Base-by-base conservation (phyloP, 2,888 invertebrate species). In the Xestia ashworthii region DNA sequence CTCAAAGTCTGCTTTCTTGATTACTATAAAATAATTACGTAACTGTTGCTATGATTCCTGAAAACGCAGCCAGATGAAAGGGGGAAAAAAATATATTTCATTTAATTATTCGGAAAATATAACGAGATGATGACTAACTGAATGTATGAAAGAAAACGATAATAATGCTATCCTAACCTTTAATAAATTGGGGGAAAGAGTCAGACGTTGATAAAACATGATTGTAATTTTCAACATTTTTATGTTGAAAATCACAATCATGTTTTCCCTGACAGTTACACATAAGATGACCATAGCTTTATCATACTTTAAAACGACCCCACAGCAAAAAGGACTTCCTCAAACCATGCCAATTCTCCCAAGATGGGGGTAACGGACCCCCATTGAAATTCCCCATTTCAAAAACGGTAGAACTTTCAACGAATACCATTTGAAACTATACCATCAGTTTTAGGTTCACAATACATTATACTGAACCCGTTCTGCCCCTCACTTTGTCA, bases 401-500 rank as follows among this genome's bases (percentile, higher is more conserved):
- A 46, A 83, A 78, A 71, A 38, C 46, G 25, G 19, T 14, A 38
- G 14, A 70, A 60, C 32, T 69, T 50, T 53, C 38, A 38, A 66
- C 53, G 25, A 41, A 72, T 58, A 64, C 66, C 62, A 85, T 73
- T 84, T 67, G 48, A 48, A 85, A 83, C 70, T 75, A 71, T 50
- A 83, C 55, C 74, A 75, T 83, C 12, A 84, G 80, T 82, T 78
- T 81, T 78, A 82, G 48, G 76, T 71, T 62, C 72, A 75, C 50
- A 80, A 74, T 81, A 80, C 80, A 75, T 83, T 87, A 75, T 55
- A 81, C 64, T 38, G 58, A 80, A 72, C 72, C 81, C 73, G 70
- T 73, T 80, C 25, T 73, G 77, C 74, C 77, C 85, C 70, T 25
- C 78, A 81, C 89, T 90, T 87, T 87, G 83, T 89, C 88, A 87